Conservation (phyloP, 1,140 invertebrate genomes). For the Yoshiicerus persimilis region DNA sequence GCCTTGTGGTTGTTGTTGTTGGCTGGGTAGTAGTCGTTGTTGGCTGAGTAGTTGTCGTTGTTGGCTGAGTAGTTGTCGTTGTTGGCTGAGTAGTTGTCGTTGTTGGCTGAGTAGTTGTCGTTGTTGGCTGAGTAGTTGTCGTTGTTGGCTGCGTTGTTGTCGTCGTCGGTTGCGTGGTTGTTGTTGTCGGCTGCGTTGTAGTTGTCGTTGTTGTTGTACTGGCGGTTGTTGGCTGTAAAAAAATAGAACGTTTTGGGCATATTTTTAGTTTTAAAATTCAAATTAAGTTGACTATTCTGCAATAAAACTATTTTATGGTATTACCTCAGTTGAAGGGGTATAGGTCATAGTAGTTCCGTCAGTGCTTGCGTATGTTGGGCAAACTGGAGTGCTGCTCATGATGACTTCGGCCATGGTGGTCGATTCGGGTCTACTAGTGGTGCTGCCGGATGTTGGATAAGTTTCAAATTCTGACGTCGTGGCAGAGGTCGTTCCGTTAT, state of each 20-base stretch:
- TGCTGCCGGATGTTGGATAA: neutral
- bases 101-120: neutral
- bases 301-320: neutral
- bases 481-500: neutral
- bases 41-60: conserved; percentile 24
- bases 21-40: conserved; percentile 4
- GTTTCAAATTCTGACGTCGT: neutral
- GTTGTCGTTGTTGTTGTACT: neutral
- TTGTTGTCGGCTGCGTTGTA: no score
- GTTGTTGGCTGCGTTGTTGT: conserved; percentile 9
- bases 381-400: conserved; percentile 31
- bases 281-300: neutral
- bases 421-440: neutral
- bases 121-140: conserved; percentile 5
- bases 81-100: neutral
- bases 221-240: neutral
- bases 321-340: conserved; percentile 4
- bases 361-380: conserved; percentile 37
- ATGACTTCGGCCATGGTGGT: conserved; percentile 33
- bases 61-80: conserved; percentile 3
- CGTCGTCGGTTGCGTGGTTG: neutral
- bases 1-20: conserved; percentile 17
- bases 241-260: neutral
- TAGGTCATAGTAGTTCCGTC: conserved; percentile 32
- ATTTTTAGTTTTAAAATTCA: neutral